Percentiles rank a stretch among this genome's conserved stretches.
Evolutionary conservation across 2,113 vertebrate genomes (phyloP).

Genomic region (Tyrannus savana): DNA sequence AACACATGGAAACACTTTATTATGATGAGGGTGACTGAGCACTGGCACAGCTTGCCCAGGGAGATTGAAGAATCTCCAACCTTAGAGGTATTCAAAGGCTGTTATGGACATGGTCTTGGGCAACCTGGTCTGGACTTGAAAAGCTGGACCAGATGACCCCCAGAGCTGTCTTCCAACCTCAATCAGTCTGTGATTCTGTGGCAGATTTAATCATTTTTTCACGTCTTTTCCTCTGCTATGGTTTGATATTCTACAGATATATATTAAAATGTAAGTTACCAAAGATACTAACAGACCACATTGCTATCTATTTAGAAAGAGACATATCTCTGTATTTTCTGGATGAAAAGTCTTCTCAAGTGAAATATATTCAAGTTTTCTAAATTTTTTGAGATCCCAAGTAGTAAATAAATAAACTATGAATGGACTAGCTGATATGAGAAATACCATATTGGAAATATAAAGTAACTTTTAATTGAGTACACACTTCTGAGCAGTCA

Average conservation of each 20-base stretch:
- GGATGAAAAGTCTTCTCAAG: background rate
- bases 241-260: background rate
- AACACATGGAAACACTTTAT: background rate
- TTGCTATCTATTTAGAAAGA: background rate
- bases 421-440: background rate
- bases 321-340: background rate
- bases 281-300: background rate
- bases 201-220: background rate
- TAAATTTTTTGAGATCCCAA: background rate
- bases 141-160: background rate
- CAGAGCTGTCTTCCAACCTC: background rate
- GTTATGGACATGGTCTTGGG: background rate
- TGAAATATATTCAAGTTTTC: background rate
- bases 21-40: background rate
- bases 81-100: background rate
- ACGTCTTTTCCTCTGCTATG: background rate
- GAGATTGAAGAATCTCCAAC: background rate
- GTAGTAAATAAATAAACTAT: background rate
- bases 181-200: background rate
- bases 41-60: too few relatives aligned
- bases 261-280: background rate
- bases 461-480: background rate
- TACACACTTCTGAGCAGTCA: background rate
- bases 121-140: background rate
- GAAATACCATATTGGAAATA: background rate